Conservation (phyloP, 1,140 invertebrate species). For the Drosophila watanabei region DNA sequence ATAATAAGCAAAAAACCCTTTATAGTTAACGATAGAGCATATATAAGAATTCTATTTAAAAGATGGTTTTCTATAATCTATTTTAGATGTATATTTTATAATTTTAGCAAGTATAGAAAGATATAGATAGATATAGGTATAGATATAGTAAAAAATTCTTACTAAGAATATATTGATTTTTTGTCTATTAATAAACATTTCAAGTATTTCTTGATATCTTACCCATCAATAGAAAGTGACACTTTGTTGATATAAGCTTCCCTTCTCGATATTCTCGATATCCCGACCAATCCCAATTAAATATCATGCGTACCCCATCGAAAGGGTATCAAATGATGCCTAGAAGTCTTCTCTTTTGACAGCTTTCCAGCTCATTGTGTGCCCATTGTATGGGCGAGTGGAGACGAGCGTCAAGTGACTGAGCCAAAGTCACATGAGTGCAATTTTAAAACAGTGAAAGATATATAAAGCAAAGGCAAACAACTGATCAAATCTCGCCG, state of each 20-base stretch:
- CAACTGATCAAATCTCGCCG: slow-evolving; percentile 64
- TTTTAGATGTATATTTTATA: no score
- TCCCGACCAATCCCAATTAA: neutral
- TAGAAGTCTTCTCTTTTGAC: slow-evolving; percentile 26
- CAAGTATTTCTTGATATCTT: neutral
- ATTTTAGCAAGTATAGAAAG: no score
- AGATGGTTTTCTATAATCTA: no score
- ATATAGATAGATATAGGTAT: no score
- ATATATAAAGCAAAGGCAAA: slow-evolving; percentile 60
- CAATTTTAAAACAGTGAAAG: slow-evolving; percentile 66
- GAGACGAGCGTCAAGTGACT: slow-evolving; percentile 40
- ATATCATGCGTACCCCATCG: neutral
- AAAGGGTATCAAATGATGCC: slow-evolving; percentile 7
- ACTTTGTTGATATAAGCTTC: neutral
- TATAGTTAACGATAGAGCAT: no score
- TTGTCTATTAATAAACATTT: neutral
- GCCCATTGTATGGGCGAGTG: slow-evolving; percentile 45
- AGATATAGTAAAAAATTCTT: no score
- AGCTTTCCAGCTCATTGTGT: slow-evolving; percentile 37
- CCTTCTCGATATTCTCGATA: neutral
- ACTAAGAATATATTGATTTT: neutral
- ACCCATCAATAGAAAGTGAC: neutral
- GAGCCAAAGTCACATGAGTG: slow-evolving; percentile 58
- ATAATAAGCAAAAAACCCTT: no score
- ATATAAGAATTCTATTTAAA: no score